phyloP scores from a whole-genome alignment of 2,888 invertebrate species.

The Aricia artaxerxes region DNA sequence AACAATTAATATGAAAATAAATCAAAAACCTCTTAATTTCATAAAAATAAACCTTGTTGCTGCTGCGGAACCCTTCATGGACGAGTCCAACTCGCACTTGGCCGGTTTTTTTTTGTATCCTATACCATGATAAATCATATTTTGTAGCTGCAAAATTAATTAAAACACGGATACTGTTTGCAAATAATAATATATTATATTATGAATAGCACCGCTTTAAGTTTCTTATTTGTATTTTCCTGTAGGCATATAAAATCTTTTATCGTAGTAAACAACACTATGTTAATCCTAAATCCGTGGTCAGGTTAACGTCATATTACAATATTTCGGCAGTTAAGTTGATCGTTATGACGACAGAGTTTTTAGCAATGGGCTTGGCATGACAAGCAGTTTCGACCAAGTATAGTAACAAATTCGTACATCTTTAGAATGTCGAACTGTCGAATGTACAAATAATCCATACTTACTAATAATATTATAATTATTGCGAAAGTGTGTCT shows the following conservation, averaged over 20 bases:
- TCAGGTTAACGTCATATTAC: neutral
- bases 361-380: neutral
- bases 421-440: too few species aligned
- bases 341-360: neutral
- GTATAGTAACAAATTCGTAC: too few species aligned
- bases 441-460: too few species aligned
- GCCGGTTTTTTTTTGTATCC: neutral
- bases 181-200: neutral
- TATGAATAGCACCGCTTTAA: neutral
- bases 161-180: constrained; percentile 10
- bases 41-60: too few species aligned
- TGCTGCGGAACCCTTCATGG: too few species aligned
- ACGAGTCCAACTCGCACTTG: too few species aligned
- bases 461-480: too few species aligned
- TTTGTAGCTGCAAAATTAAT: neutral
- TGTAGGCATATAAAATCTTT: constrained; percentile 6
- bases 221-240: neutral
- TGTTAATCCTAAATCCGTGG: neutral
- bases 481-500: too few species aligned
- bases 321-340: neutral
- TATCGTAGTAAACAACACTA: neutral
- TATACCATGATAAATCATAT: neutral
- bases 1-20: too few species aligned
- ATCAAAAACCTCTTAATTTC: too few species aligned
- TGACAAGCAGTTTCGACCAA: too few species aligned